Conservation (phyloP, 2,797 vertebrate genomes). For the Apodemus agrarius region DNA sequence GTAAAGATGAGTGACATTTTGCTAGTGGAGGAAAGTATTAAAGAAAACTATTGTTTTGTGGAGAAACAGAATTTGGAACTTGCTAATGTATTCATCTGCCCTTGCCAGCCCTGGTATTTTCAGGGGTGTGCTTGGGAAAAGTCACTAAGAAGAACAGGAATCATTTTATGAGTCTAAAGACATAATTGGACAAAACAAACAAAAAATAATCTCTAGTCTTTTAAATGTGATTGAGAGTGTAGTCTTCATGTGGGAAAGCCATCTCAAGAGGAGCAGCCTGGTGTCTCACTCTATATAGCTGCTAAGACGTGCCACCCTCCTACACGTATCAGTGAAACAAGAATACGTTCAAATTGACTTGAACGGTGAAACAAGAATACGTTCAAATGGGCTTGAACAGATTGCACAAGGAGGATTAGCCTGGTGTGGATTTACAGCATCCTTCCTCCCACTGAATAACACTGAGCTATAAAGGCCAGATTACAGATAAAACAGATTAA, state of each 20-base stretch:
- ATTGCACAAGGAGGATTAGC: neutral
- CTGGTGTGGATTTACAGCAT: neutral
- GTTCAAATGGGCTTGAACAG: neutral
- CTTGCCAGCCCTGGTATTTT: neutral
- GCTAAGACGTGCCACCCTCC: neutral
- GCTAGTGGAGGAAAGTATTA: neutral
- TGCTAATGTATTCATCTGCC: neutral
- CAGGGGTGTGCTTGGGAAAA: neutral
- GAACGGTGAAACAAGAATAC: neutral
- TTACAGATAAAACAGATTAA: neutral
- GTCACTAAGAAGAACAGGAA: neutral
- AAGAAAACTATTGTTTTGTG: neutral
- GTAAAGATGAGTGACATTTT: conserved; percentile 17
- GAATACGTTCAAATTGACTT: neutral
- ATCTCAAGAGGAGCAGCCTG: neutral
- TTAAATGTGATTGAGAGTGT: neutral
- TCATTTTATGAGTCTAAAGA: neutral
- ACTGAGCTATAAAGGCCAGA: neutral
- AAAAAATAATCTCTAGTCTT: neutral
- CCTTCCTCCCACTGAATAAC: neutral
- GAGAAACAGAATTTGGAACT: neutral
- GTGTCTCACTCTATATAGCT: fast-evolving
- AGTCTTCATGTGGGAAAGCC: neutral
- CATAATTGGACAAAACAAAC: neutral
- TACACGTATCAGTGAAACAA: neutral